Evolutionary conservation across 2,113 vertebrate genomes (phyloP).

Genomic region (Brevimyrus niger): DNA sequence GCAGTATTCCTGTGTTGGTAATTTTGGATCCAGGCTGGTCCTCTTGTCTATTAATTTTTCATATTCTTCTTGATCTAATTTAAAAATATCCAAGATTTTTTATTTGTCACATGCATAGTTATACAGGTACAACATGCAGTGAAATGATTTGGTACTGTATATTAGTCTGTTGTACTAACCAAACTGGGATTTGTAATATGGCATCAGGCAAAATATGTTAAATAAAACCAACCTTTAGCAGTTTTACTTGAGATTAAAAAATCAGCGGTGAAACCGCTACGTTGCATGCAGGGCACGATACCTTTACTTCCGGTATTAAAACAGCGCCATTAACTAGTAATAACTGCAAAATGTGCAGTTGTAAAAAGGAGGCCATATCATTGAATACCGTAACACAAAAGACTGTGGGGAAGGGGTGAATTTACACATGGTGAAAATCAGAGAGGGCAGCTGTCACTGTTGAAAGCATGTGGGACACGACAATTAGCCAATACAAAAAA

Average conservation of each 20-base stretch:
- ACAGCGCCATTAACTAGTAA: not conserved
- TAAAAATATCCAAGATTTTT: too few species aligned
- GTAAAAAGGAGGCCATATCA: not conserved
- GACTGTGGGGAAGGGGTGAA: not conserved
- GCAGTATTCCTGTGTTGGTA: not conserved
- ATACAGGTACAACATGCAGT: too few species aligned
- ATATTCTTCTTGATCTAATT: not conserved
- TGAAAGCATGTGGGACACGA: not conserved
- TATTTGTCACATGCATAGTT: too few species aligned
- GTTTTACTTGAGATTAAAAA: not conserved
- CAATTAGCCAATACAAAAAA: not conserved
- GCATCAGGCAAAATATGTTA: not conserved
- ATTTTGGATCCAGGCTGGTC: not conserved
- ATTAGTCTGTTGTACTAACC: not conserved
- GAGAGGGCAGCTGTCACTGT: not conserved
- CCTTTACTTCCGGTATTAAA: not conserved
- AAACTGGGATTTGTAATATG: not conserved
- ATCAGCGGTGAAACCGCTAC: not conserved
- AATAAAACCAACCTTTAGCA: not conserved
- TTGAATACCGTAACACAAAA: not conserved
- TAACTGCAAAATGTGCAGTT: not conserved
- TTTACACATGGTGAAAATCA: not conserved
- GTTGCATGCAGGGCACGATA: not conserved
- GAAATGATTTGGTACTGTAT: too few species aligned
- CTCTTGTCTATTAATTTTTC: not conserved